Percentiles rank a stretch among this genome's conserved stretches.
These are phyloP conservation scores for Luperina nickerlii DNA, from an alignment of 2,888 invertebrate genomes.

Conservation along the genomic window DNA sequence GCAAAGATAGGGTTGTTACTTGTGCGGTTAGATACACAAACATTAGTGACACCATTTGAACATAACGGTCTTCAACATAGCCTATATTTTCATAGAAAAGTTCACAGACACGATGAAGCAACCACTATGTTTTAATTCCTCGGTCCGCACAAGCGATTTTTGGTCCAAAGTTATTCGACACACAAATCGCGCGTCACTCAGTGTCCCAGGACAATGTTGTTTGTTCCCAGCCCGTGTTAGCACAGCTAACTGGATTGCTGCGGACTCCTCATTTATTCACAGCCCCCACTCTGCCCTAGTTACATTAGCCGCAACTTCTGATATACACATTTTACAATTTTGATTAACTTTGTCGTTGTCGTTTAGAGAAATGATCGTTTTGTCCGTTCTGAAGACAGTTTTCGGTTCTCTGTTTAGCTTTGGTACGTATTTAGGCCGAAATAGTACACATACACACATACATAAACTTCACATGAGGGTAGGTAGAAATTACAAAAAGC, in stretches of 20 bases:
- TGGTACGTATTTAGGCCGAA: neutral
- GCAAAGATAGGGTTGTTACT: neutral
- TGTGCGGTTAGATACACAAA: neutral
- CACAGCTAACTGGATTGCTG: constrained; percentile 79
- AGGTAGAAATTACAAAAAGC: neutral
- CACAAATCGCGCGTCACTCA: constrained; percentile 63
- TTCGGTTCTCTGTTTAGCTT: neutral
- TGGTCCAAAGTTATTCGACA: constrained; percentile 63
- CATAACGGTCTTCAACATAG: neutral
- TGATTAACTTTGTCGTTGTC: constrained; percentile 55
- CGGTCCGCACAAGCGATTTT: constrained; percentile 50
- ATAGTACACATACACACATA: neutral
- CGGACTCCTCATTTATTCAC: constrained; percentile 82
- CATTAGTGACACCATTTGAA: neutral
- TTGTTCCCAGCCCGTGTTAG: constrained; percentile 71
- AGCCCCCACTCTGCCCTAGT: constrained; percentile 69
- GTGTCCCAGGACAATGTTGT: constrained; percentile 61
- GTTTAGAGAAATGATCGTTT: constrained; percentile 25
- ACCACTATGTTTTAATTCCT: constrained; percentile 43
- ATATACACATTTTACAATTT: constrained; percentile 66
- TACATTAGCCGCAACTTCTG: constrained; percentile 68
- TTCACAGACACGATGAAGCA: neutral
- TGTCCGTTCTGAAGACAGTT: constrained; percentile 7
- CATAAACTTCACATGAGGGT: neutral
- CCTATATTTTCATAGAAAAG: neutral